Conservation (phyloP, 2,888 invertebrate genomes). For the Crepidodera aurea region DNA sequence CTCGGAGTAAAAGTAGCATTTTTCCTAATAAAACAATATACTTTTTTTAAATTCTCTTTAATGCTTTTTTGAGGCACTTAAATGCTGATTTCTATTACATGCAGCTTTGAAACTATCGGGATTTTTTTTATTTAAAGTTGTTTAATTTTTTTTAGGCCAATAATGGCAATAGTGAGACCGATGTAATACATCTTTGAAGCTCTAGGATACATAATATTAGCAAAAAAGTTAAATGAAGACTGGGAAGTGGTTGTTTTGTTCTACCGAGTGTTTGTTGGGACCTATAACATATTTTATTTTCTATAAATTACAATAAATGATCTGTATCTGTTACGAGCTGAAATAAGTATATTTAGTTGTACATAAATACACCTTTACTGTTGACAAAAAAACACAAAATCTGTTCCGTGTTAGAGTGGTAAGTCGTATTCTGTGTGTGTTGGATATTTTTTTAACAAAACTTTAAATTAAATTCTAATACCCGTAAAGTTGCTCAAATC, state of each 20-base stretch:
- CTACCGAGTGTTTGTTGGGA: neutral
- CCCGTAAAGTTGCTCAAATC: no score
- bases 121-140: constrained; percentile 5
- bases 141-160: constrained; percentile 17
- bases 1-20: no score
- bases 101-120: no score
- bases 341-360: neutral
- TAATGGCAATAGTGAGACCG: constrained; percentile 17
- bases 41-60: no score
- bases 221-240: neutral
- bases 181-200: constrained; percentile 9
- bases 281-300: neutral
- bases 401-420: neutral
- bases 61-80: no score
- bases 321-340: neutral
- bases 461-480: neutral
- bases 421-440: no score
- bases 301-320: neutral
- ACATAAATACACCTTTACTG: constrained; percentile 18
- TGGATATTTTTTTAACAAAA: neutral
- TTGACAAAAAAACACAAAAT: constrained; percentile 20
- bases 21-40: no score
- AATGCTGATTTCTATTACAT: no score
- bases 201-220: neutral
- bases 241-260: constrained; percentile 2